Conservation (phyloP, 1,140 invertebrate genomes). For the Hycleus cichorii region DNA sequence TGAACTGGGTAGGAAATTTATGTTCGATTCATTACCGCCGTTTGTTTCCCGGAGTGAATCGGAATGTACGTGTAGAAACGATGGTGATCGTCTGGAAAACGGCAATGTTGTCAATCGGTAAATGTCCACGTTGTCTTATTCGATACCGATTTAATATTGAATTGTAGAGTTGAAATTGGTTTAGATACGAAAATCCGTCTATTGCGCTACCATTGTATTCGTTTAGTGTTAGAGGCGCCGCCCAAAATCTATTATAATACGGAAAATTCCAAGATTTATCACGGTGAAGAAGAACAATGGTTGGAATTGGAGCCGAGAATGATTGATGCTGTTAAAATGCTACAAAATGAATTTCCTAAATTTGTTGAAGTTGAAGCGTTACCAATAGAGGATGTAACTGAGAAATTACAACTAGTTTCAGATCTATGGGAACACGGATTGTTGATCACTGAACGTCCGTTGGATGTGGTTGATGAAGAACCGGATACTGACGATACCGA, state of each 20-base stretch:
- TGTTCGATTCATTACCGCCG: conserved; percentile 85
- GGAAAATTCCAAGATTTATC: conserved; percentile 79
- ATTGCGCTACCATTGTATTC: conserved; percentile 38
- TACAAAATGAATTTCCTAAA: conserved; percentile 69
- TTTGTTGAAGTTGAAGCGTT: conserved; percentile 66
- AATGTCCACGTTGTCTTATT: background rate
- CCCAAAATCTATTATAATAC: conserved; percentile 65
- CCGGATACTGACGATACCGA: too few relatives aligned
- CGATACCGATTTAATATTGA: background rate
- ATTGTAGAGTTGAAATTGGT: conserved; percentile 30
- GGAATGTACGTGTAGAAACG: conserved; percentile 57
- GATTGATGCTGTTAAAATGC: conserved; percentile 58
- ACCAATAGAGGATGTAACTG: conserved; percentile 53
- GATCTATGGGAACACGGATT: conserved; percentile 67
- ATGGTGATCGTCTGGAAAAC: conserved; percentile 59
- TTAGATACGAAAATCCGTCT: conserved; percentile 31
- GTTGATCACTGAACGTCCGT: conserved; percentile 52
- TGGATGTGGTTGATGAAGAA: conserved; percentile 7
- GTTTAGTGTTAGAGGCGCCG: conserved; percentile 57
- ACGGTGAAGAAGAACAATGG: conserved; percentile 70
- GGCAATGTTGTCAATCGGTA: conserved; percentile 58
- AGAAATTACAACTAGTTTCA: conserved; percentile 53
- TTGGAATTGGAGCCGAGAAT: conserved; percentile 62
- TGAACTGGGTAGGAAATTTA: conserved; percentile 71
- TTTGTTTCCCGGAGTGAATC: conserved; percentile 58